These are phyloP conservation scores for Cetonia aurata DNA, from an alignment of 2,888 invertebrate genomes.

Conservation along the genomic window DNA sequence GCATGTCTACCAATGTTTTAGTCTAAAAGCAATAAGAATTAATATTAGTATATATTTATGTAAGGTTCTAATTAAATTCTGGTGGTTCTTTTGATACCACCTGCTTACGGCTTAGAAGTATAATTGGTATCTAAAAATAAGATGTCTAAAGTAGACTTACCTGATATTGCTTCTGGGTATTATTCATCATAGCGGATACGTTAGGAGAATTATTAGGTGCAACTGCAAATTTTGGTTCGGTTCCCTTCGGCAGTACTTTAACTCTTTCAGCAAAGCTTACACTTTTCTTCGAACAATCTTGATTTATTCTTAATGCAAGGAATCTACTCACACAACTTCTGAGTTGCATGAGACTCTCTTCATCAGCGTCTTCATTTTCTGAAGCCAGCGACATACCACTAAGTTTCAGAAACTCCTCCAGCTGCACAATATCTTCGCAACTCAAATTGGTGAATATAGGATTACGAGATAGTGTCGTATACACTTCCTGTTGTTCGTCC, in stretches of 20 bases:
- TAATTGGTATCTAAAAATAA: background rate
- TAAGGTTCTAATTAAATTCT: background rate
- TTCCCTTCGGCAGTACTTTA: constrained; percentile 69
- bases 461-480: constrained; percentile 56
- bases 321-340: constrained; percentile 80
- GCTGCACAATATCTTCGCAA: constrained; percentile 75
- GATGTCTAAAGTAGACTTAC: constrained; percentile 61
- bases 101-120: no score
- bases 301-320: constrained; percentile 77
- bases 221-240: constrained; percentile 62
- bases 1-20: constrained; percentile 73
- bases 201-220: constrained; percentile 84
- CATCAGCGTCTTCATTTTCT: constrained; percentile 77
- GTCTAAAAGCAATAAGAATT: constrained; percentile 65
- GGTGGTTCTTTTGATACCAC: no score
- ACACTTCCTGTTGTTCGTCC: constrained; percentile 70
- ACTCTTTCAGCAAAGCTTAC: constrained; percentile 82
- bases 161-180: constrained; percentile 70
- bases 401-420: constrained; percentile 79
- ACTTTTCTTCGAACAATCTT: constrained; percentile 78
- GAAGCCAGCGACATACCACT: constrained; percentile 76
- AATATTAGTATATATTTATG: constrained; percentile 55
- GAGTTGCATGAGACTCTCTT: constrained; percentile 78
- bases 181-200: constrained; percentile 73
- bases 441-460: constrained; percentile 66